phyloP scores from a whole-genome alignment of 2,797 vertebrate genomes.

The Acipenser ruthenus region DNA sequence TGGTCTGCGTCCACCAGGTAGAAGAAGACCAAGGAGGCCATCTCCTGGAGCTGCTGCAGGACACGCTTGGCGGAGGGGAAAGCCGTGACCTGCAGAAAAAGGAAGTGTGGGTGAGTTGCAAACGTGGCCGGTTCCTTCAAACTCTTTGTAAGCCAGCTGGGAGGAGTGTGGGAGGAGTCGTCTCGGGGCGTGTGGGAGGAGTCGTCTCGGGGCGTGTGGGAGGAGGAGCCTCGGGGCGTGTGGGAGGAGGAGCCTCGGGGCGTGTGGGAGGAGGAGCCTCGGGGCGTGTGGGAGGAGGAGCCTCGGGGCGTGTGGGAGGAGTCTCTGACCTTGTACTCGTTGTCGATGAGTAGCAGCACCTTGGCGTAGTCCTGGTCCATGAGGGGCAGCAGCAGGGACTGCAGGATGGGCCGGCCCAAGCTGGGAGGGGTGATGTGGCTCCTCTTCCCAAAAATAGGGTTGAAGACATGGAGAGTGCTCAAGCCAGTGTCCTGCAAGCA shows the following conservation, averaged over 20 bases:
- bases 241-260: too few relatives aligned
- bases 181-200: too few relatives aligned
- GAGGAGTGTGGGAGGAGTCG: background rate
- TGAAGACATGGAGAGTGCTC: conserved; percentile 84
- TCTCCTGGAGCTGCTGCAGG: conserved; percentile 83
- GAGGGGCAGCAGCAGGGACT: conserved; percentile 83
- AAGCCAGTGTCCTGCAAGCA: conserved; percentile 70
- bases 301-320: too few relatives aligned
- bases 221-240: too few relatives aligned
- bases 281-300: too few relatives aligned
- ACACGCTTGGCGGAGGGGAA: conserved; percentile 91
- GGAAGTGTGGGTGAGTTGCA: background rate
- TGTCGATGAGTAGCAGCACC: conserved; percentile 82
- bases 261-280: too few relatives aligned
- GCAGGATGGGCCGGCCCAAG: conserved; percentile 76
- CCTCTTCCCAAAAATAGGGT: conserved; percentile 92
- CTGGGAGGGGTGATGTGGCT: conserved; percentile 80
- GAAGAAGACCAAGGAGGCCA: conserved; percentile 83
- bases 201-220: too few relatives aligned
- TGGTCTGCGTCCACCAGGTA: conserved; percentile 77
- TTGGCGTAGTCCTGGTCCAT: conserved; percentile 97
- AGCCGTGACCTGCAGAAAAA: conserved; percentile 68
- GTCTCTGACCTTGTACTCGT: conserved; percentile 79
- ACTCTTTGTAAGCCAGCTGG: background rate
- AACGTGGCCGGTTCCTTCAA: background rate